Evolutionary conservation across 2,113 vertebrate genomes (phyloP).

Genomic region (Rhynchomys soricoides): DNA sequence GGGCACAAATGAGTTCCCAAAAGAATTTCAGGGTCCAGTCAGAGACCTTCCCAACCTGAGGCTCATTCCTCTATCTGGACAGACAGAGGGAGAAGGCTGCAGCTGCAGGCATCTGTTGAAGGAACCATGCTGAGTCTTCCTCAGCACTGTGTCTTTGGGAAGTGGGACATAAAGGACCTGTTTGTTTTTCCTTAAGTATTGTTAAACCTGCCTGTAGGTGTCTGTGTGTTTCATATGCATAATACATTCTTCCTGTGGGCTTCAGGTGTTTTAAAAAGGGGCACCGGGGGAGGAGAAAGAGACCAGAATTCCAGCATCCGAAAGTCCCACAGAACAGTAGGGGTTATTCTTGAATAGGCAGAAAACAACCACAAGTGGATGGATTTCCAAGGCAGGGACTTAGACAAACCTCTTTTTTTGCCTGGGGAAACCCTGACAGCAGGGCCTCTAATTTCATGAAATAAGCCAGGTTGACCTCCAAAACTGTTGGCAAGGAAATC

Average conservation of each 20-base stretch:
- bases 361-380: neutral
- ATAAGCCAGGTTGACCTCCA: conserved; percentile 67
- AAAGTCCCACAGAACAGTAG: neutral
- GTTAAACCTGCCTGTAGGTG: neutral
- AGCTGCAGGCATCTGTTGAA: neutral
- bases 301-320: neutral
- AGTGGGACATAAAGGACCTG: neutral
- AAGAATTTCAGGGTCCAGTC: neutral
- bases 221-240: neutral
- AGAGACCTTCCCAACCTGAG: neutral
- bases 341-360: conserved; percentile 1
- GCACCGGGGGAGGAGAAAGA: neutral
- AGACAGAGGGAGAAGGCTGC: neutral
- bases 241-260: neutral
- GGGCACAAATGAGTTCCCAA: neutral
- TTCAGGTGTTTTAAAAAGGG: neutral
- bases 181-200: conserved; percentile 12
- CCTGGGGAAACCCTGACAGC: conserved; percentile 56
- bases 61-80: neutral
- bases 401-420: neutral
- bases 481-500: conserved; percentile 73
- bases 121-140: neutral
- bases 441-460: conserved; percentile 70
- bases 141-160: neutral
- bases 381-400: neutral